Percentiles rank a stretch among this genome's conserved stretches.
These are phyloP conservation scores for Chymomyza amoena DNA, from an alignment of 2,888 invertebrate species.

Conservation along the genomic window DNA sequence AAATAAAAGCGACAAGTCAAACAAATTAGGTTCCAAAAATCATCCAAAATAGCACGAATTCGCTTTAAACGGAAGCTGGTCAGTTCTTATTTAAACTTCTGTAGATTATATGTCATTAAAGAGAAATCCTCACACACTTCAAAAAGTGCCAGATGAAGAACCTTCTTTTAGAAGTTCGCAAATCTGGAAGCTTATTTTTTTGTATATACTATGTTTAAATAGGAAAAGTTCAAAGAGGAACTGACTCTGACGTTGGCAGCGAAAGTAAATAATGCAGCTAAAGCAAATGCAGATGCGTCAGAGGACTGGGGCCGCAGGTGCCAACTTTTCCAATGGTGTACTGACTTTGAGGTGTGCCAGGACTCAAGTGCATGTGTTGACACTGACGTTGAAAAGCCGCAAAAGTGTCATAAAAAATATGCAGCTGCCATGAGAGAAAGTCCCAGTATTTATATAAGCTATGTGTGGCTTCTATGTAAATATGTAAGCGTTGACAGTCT, in stretches of 20 bases:
- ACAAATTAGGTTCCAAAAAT: too few relatives aligned
- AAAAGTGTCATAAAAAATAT: slow-evolving; percentile 72
- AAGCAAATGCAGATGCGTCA: neutral
- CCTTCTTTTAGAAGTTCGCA: too few relatives aligned
- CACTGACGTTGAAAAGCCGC: slow-evolving; percentile 68
- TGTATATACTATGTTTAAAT: too few relatives aligned
- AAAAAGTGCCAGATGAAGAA: too few relatives aligned
- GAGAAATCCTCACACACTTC: too few relatives aligned
- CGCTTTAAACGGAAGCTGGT: too few relatives aligned
- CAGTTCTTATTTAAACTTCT: too few relatives aligned
- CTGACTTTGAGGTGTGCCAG: slow-evolving; percentile 15
- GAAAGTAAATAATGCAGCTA: slow-evolving; percentile 52
- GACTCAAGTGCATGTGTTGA: slow-evolving; percentile 61
- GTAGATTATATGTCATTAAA: too few relatives aligned
- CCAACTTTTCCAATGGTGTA: neutral
- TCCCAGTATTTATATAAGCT: neutral
- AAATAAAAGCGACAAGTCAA: too few relatives aligned
- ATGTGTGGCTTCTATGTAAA: neutral
- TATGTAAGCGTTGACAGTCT: neutral
- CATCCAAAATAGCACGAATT: too few relatives aligned
- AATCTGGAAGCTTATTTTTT: too few relatives aligned
- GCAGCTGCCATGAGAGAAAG: slow-evolving; percentile 45
- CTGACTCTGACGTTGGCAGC: slow-evolving; percentile 1
- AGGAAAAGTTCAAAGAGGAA: too few relatives aligned
- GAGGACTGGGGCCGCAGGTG: neutral